Percentiles rank a stretch among this genome's conserved stretches.
phyloP scores from a whole-genome alignment of 2,888 invertebrate species.

The Fragum sueziense region DNA sequence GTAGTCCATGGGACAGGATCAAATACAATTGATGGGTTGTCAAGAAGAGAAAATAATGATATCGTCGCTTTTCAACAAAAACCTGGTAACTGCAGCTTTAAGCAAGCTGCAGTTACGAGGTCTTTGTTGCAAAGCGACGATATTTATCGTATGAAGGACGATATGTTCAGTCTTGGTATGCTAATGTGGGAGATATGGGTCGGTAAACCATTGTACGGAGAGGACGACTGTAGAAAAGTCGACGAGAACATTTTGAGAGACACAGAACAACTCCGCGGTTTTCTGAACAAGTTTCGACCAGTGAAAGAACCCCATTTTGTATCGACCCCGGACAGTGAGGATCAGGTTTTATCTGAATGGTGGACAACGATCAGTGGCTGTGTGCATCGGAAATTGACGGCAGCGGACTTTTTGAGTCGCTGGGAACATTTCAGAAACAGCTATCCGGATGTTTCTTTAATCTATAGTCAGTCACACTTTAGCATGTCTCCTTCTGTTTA shows the following conservation, averaged over 20 bases:
- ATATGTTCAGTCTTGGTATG: constrained; percentile 71
- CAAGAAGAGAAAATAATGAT: no score
- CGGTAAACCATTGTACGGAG: constrained; percentile 32
- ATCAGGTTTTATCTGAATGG: constrained; percentile 31
- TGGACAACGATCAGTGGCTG: constrained; percentile 30
- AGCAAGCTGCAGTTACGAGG: not conserved
- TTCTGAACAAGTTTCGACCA: constrained; percentile 22
- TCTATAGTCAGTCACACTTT: constrained; percentile 6
- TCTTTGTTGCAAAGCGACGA: not conserved
- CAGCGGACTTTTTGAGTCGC: constrained; percentile 20
- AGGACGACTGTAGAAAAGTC: not conserved
- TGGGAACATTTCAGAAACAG: constrained; percentile 1
- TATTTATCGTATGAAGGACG: constrained; percentile 47
- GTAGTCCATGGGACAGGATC: no score
- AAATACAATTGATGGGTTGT: no score
- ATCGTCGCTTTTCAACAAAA: no score
- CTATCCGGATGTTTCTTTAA: constrained; percentile 5
- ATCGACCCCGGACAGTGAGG: not conserved
- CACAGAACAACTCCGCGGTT: constrained; percentile 20
- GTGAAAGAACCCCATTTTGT: constrained; percentile 28
- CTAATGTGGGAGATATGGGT: constrained; percentile 73
- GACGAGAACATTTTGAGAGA: constrained; percentile 3
- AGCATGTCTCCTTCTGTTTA: not conserved
- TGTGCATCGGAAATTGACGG: constrained; percentile 17
- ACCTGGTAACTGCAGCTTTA: no score